Evolutionary conservation across 2,797 vertebrate genomes (phyloP), one percentile per base, ranked within the genome.

Genomic region (Mus minutoides): DNA sequence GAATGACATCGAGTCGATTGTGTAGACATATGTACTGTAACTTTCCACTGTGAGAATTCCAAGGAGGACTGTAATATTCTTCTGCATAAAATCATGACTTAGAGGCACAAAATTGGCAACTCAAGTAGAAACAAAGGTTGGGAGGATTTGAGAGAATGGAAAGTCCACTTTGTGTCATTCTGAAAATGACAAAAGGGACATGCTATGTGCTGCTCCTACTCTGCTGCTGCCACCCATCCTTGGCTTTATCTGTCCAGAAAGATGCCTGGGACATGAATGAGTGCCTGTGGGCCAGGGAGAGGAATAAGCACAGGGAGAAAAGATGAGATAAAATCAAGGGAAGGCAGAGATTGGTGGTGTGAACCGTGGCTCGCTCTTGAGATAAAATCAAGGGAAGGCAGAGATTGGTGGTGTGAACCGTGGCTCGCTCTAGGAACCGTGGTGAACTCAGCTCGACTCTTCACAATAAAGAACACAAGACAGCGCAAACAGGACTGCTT

Each of bases 1-100:
- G 13, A 91, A 67, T 34, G 58, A 90, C 54, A 49, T 46, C n/a
- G 40, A 24, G 6, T 37, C 46, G 54, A 22, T 56, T 60, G 17
- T 19, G 11, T 29, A 88, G 43, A 54, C 24, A 11, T 67, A 8
- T 67, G 11, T 37, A 3, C 43, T 31, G 69, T 62, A 75, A 17
- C 69, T 91, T 93, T 80, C 13, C 2, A 78, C 80, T 88, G 52
- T 80, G 90, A 94, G 37, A 40, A 56, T 96, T 40, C 94, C 69
- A 77, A 91, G 54, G 17, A 94, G 21, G 37, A 64, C 0, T 67
- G 93, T 93, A 87, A 58, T 80, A 75, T 62, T 92, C 31, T 73
- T 95, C 88, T 90, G 67, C 46, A 64, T 78, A 82, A 96, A 85
- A 82, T 43, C 12, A 54, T 87, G 52, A 90, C 13, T 85, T 34